These are phyloP conservation scores for Sturnus vulgaris DNA, from an alignment of 2,113 vertebrate species.

Conservation along the genomic window DNA sequence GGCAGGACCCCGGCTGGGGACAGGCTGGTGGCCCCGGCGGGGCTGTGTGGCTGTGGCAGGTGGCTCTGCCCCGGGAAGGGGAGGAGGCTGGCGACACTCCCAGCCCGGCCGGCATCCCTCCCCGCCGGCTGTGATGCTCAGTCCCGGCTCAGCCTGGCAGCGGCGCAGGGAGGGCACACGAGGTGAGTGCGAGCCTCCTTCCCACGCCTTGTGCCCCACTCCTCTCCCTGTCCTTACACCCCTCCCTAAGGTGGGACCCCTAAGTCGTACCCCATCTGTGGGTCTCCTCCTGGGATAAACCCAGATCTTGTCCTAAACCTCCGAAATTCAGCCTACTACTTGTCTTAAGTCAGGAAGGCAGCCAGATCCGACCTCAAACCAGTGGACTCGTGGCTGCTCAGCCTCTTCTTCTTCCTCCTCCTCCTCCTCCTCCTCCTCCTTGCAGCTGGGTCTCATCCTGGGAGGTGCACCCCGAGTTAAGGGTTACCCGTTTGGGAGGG, in stretches of 20 bases:
- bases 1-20: too few species aligned
- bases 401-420: neutral
- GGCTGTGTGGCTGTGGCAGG: constrained; percentile 1
- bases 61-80: constrained; percentile 53
- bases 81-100: constrained; percentile 37
- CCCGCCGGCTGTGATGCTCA: constrained; percentile 23
- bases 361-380: neutral
- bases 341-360: neutral
- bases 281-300: neutral
- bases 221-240: neutral
- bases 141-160: constrained; percentile 24
- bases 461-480: too few species aligned
- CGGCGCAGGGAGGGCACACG: neutral
- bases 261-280: accelerated
- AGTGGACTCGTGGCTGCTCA: neutral
- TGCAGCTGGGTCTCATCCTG: neutral
- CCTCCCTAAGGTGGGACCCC: accelerated
- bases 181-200: neutral
- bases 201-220: too few species aligned
- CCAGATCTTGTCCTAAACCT: neutral
- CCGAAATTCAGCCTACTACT: neutral
- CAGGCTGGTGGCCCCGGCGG: neutral
- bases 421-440: neutral
- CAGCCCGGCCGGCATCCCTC: neutral
- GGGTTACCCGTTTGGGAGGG: neutral